Evolutionary conservation across 64 coral and sea anemone genomes (phyloP).

Genomic region (Stichodactyla mertensii): DNA sequence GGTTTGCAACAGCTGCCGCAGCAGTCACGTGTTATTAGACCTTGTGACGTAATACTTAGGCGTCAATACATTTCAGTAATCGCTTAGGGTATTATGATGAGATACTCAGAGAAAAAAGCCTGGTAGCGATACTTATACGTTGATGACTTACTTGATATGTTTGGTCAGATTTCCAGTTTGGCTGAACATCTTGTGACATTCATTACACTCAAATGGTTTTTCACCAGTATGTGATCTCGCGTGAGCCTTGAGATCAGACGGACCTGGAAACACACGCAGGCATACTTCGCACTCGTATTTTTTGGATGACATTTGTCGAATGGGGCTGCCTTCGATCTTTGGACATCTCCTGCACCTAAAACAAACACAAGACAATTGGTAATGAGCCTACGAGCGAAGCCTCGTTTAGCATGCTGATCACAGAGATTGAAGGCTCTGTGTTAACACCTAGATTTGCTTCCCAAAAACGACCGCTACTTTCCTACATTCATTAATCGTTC

Average conservation of each 20-base stretch:
- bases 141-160: slow-evolving; percentile 53
- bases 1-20: too few relatives aligned
- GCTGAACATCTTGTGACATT: slow-evolving; percentile 68
- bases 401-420: too few relatives aligned
- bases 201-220: slow-evolving; percentile 71
- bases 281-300: slow-evolving; percentile 60
- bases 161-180: slow-evolving; percentile 84
- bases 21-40: background rate
- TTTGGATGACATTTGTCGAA: slow-evolving; percentile 33
- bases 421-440: too few relatives aligned
- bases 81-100: too few relatives aligned
- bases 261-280: slow-evolving; percentile 68
- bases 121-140: too few relatives aligned
- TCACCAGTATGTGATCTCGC: slow-evolving; percentile 76
- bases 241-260: slow-evolving; percentile 72
- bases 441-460: too few relatives aligned
- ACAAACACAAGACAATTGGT: background rate
- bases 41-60: too few relatives aligned
- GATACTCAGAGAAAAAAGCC: too few relatives aligned
- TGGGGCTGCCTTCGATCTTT: slow-evolving; percentile 67
- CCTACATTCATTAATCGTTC: too few relatives aligned
- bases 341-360: slow-evolving; percentile 80
- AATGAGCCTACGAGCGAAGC: background rate
- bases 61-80: too few relatives aligned
- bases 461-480: too few relatives aligned